Conservation (phyloP, 1,140 invertebrate species). For the Macrobrachium nipponense region DNA sequence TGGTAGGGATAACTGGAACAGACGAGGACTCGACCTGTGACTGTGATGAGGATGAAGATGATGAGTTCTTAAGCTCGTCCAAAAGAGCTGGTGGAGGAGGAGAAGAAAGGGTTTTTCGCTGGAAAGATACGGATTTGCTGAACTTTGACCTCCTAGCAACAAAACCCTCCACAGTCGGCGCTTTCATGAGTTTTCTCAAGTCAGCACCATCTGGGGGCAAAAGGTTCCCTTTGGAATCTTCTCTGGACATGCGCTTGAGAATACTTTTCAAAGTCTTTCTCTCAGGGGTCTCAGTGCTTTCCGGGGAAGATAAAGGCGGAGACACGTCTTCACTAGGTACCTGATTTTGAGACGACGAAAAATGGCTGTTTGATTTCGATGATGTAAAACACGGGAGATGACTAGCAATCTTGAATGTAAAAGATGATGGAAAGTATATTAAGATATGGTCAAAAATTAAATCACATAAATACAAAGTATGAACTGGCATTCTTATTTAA, state of each 20-base stretch:
- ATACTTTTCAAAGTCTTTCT: slow-evolving; percentile 85
- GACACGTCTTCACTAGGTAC: slow-evolving; percentile 58
- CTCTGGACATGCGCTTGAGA: slow-evolving; percentile 81
- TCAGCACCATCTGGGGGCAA: slow-evolving; percentile 65
- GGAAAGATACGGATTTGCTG: slow-evolving; percentile 89
- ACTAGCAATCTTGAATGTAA: background rate
- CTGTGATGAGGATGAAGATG: slow-evolving; percentile 18
- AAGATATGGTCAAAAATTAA: background rate
- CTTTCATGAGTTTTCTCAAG: slow-evolving; percentile 74
- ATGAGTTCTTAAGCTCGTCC: slow-evolving; percentile 33
- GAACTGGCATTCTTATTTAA: no score
- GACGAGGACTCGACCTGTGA: background rate
- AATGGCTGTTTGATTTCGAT: background rate
- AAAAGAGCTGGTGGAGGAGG: slow-evolving; percentile 72
- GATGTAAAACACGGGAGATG: background rate
- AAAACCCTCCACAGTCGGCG: slow-evolving; percentile 83
- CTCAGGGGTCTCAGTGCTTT: slow-evolving; percentile 86
- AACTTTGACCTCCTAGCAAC: slow-evolving; percentile 87
- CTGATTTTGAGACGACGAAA: slow-evolving; percentile 25
- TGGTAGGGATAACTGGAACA: slow-evolving; percentile 18
- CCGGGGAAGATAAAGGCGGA: slow-evolving; percentile 72
- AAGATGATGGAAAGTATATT: slow-evolving; percentile 6
- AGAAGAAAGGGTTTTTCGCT: slow-evolving; percentile 83
- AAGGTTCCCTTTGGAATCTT: slow-evolving; percentile 69
- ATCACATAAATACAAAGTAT: slow-evolving; percentile 1